phyloP scores from a whole-genome alignment of 2,888 invertebrate genomes.

The Callyntrura sp. region DNA sequence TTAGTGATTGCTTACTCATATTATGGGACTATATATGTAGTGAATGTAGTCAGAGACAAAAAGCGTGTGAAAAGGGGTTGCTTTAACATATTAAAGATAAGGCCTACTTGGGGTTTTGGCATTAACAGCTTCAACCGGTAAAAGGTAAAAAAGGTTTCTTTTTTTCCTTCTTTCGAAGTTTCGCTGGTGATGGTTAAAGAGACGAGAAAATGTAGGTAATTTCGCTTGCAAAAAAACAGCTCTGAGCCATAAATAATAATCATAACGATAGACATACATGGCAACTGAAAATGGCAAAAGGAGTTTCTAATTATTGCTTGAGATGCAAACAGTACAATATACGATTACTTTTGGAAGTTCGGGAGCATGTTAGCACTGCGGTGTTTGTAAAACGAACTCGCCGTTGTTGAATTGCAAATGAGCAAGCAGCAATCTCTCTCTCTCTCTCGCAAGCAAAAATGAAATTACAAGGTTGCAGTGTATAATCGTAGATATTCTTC shows the following conservation, averaged over 20 bases:
- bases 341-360: conserved; percentile 53
- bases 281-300: conserved; percentile 58
- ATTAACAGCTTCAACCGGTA: not conserved
- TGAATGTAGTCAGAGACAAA: not conserved
- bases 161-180: not conserved
- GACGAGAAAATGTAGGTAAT: not conserved
- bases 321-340: conserved; percentile 32
- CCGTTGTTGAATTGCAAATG: conserved; percentile 55
- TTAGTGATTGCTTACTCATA: not conserved
- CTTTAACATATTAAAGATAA: not conserved
- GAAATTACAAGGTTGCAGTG: not conserved
- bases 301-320: conserved; percentile 48
- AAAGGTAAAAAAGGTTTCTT: conserved; percentile 5
- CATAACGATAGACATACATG: conserved; percentile 52
- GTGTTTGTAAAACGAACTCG: conserved; percentile 44
- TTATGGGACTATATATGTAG: not conserved
- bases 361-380: conserved; percentile 54
- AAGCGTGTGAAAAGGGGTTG: not conserved
- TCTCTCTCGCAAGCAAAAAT: not conserved
- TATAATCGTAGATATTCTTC: not conserved
- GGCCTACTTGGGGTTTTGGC: not conserved
- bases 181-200: not conserved
- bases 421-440: conserved; percentile 30
- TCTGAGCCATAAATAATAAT: conserved; percentile 49
- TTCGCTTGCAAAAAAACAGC: conserved; percentile 49